phyloP scores from a whole-genome alignment of 2,888 invertebrate genomes.

The Ethmia dodecea region DNA sequence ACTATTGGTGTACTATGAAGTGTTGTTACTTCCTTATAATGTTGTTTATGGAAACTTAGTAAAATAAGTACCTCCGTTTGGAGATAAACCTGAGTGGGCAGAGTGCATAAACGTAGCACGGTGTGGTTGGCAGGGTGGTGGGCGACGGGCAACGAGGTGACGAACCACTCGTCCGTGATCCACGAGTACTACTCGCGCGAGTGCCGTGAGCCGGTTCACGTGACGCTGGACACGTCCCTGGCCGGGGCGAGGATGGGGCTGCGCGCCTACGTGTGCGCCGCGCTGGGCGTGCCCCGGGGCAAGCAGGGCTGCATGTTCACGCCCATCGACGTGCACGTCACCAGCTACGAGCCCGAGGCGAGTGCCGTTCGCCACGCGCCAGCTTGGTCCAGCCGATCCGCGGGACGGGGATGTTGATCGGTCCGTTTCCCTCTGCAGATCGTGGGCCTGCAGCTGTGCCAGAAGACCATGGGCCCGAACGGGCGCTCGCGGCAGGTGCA shows the following conservation, averaged over 20 bases:
- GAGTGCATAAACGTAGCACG: too few relatives aligned
- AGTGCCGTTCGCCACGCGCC: slow-evolving; percentile 28
- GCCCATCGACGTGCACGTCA: slow-evolving; percentile 92
- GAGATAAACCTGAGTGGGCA: too few relatives aligned
- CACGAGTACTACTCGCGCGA: slow-evolving; percentile 98
- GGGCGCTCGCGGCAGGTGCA: slow-evolving; percentile 80
- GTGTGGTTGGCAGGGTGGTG: slow-evolving; percentile 94
- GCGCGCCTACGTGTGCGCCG: slow-evolving; percentile 94
- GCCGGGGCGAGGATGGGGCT: slow-evolving; percentile 93
- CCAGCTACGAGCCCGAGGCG: slow-evolving; percentile 94
- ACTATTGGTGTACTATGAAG: too few relatives aligned
- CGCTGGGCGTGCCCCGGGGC: slow-evolving; percentile 95
- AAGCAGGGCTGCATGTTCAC: slow-evolving; percentile 98
- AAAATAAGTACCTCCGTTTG: too few relatives aligned
- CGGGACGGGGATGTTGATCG: slow-evolving; percentile 90
- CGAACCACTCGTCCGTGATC: slow-evolving; percentile 97
- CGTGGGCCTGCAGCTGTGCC: slow-evolving; percentile 87
- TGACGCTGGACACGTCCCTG: slow-evolving; percentile 96
- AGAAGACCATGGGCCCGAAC: slow-evolving; percentile 84
- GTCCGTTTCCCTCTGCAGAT: too few relatives aligned
- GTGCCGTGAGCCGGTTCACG: slow-evolving; percentile 95
- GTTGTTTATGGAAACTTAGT: too few relatives aligned
- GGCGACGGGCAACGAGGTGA: slow-evolving; percentile 98
- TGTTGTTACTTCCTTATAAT: too few relatives aligned
- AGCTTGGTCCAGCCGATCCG: slow-evolving; percentile 87